Percentiles rank a stretch among this genome's conserved stretches.
Conservation (phyloP, 2,113 vertebrate genomes). For the Setophaga kirtlandii region DNA sequence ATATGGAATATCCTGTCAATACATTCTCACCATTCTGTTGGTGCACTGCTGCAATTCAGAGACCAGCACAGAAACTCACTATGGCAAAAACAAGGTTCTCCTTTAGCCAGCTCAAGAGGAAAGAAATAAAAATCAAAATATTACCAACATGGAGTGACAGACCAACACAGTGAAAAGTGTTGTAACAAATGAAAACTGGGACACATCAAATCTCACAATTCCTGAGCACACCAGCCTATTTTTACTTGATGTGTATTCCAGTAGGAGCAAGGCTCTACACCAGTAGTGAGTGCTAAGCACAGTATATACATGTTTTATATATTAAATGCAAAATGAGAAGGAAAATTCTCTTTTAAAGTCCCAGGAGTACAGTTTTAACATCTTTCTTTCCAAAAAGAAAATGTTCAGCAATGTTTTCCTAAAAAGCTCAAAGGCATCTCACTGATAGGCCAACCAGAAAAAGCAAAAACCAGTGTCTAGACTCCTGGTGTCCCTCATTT, state of each 20-base stretch:
- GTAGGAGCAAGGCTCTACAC: background rate
- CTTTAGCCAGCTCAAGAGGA: background rate
- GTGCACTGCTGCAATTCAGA: background rate
- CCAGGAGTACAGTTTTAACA: background rate
- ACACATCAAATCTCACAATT: background rate
- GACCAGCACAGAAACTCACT: background rate
- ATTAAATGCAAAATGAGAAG: conserved; percentile 22
- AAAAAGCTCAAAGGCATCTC: background rate
- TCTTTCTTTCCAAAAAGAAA: background rate
- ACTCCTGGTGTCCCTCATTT: background rate
- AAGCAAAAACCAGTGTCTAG: background rate
- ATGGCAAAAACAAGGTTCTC: background rate
- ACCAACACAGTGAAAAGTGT: background rate
- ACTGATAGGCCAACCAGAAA: background rate
- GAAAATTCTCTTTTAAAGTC: background rate
- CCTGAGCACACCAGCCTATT: background rate
- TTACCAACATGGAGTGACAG: background rate
- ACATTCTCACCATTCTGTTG: background rate
- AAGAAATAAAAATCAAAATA: background rate
- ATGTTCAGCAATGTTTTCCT: background rate
- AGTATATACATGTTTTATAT: conserved; percentile 10
- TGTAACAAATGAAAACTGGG: background rate
- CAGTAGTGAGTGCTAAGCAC: background rate
- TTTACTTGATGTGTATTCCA: background rate
- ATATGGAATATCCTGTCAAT: background rate